Evolutionary conservation across 2,888 invertebrate species (phyloP), one percentile per base, ranked within the genome.

Genomic region (Caenorhabditis japonica): DNA sequence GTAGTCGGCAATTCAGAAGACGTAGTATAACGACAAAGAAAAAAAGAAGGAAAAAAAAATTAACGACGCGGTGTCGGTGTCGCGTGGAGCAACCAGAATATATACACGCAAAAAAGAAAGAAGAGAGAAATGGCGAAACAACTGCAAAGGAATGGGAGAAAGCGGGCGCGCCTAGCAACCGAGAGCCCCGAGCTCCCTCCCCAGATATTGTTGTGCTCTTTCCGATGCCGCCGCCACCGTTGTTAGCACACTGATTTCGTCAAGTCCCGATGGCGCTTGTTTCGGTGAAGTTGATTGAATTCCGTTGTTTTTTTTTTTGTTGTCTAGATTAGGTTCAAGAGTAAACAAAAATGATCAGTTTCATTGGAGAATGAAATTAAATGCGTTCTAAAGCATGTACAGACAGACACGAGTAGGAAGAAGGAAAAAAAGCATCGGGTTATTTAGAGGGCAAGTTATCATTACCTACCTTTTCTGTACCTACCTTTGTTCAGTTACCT

Each of bases 131-230:
- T 17, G n/a, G 3, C 53, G 53, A 62, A 62, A 53, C 53, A 62
- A 62, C 46, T 62, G 62, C 53, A 41, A 53, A 62, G 62, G 62
- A 62, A 62, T 62, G 43, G 53, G 38, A 13, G 21, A 44, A 44
- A 47, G 62, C 33, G 30, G 33, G n/a, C n/a, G 62, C 46, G 46
- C 66, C 34, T 66, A 58, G 66, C 66, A 66, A 66, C 62, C 55
- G 41, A 30, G 30, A 5, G 34, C 19, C n/a, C 15, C n/a, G 30
- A 5, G 34, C 19, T 15, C 15, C n/a, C 34, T 44, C 21, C 59
- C 30, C 59, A 66, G 66, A 66, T 66, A 66, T 66, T 66, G 49
- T 66, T 66, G 56, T 66, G 56, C 49, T 56, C 47, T 53, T 53
- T 43, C 19, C 43, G 39, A n/a, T 17, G 30, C 51, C 27, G n/a